phyloP scores from a whole-genome alignment of 1,140 invertebrate genomes.

The Drosophila athabasca region DNA sequence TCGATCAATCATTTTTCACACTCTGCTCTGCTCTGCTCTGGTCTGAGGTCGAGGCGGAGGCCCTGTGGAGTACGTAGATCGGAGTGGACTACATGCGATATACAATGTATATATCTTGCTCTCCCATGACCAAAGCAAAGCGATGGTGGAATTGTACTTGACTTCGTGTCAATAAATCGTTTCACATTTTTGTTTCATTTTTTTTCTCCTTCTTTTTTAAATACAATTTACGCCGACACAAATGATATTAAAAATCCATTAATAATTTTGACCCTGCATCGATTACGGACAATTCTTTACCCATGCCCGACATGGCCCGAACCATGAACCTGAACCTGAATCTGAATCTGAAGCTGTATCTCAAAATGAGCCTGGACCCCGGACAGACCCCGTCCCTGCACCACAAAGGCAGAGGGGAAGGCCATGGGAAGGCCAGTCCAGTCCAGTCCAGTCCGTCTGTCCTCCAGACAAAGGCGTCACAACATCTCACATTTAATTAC shows the following conservation, averaged over 20 bases:
- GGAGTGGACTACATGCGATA: slow-evolving; percentile 24
- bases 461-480: slow-evolving; percentile 66
- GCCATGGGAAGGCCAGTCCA: too few species aligned
- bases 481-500: slow-evolving; percentile 76
- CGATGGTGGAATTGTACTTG: slow-evolving; percentile 56
- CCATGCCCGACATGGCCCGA: slow-evolving; percentile 2
- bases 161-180: slow-evolving; percentile 82
- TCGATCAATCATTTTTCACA: slow-evolving; percentile 81
- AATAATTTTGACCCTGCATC: slow-evolving; percentile 67
- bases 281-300: slow-evolving; percentile 55
- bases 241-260: slow-evolving; percentile 83
- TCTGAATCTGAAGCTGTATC: slow-evolving; percentile 1
- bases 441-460: background rate
- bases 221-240: slow-evolving; percentile 77
- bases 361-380: slow-evolving; percentile 1
- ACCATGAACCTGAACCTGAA: slow-evolving; percentile 7
- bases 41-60: slow-evolving; percentile 9
- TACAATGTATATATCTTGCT: background rate
- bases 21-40: slow-evolving; percentile 44
- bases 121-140: slow-evolving; percentile 20
- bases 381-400: too few species aligned
- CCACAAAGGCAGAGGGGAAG: too few species aligned
- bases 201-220: slow-evolving; percentile 53
- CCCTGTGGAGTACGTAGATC: slow-evolving; percentile 34
- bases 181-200: slow-evolving; percentile 46